Evolutionary conservation across 2,888 invertebrate species (phyloP), one percentile per base, ranked within the genome.

Genomic region (Netelia melanura): DNA sequence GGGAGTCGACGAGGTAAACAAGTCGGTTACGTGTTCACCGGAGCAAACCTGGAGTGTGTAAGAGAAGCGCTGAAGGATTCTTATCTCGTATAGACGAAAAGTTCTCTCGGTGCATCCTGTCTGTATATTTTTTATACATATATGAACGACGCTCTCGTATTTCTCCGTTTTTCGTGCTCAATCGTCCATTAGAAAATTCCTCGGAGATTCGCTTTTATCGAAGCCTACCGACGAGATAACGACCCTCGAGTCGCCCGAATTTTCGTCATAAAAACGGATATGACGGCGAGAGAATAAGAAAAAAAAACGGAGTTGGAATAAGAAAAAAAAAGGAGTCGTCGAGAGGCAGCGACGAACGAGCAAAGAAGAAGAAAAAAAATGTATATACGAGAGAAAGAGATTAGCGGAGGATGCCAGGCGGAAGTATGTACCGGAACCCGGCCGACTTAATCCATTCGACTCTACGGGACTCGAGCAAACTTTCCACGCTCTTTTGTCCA

Each of bases 11-110:
- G 67, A 81, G 71, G 80, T 76, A 84, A 84, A 81, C 84, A 83
- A 79, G 79, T 83, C 83, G 61, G 84, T 80, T 81, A 81, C 80
- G 80, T 76, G 80, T 65, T 58, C 64, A 54, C 56, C 64, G 25
- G 67, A 81, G 72, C 71, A 48, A 56, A 58, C 68, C n/a, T 58
- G 64, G 70, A 64, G 58, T 75, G 17, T 64, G 56, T 23, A 56
- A 17, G 17, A 9, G 17, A 78, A 25, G 58, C 48, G 14, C 43
- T 72, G 54, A 21, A 54, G 25, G 54, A 61, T 79, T 8, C 30
- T 21, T 1, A 43, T 54, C 58, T 67, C 65, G 14, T 56, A 23
- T 23, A 52, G 56, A 56, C 25, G 25, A 56, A 14, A 44, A 64
- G 48, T 62, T 64, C 6, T 17, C 30, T 30, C 30, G 30, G 30